Evolutionary conservation across 2,888 invertebrate species (phyloP).

Genomic region (Dasypogon diadema): DNA sequence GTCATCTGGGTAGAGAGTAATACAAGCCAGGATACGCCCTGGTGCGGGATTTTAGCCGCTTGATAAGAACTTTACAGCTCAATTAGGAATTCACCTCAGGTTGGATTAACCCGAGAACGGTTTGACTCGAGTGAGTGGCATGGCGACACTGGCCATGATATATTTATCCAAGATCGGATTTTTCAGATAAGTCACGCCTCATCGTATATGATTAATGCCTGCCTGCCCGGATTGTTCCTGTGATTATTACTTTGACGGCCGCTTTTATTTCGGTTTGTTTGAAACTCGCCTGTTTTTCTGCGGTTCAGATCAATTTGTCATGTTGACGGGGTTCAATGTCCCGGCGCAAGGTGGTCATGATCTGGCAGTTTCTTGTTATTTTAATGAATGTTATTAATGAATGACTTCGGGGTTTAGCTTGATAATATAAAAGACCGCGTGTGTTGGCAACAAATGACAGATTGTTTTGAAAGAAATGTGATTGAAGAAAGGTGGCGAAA

Average conservation of each 20-base stretch:
- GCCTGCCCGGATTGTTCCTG: constrained; percentile 37
- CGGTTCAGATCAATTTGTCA: constrained; percentile 47
- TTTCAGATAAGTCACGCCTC: constrained; percentile 56
- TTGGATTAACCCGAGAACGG: constrained; percentile 56
- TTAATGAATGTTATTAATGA: background rate
- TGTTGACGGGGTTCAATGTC: constrained; percentile 36
- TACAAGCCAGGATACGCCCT: constrained; percentile 38
- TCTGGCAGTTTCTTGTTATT: background rate
- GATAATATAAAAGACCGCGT: no score
- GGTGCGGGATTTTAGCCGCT: constrained; percentile 30
- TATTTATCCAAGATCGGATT: constrained; percentile 53
- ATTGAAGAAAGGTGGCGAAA: no score
- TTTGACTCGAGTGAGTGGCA: constrained; percentile 50
- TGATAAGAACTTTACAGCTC: constrained; percentile 59
- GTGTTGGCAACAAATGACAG: no score
- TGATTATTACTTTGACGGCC: constrained; percentile 51
- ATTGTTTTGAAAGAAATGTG: no score
- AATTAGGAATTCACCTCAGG: constrained; percentile 60
- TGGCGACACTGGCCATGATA: constrained; percentile 52
- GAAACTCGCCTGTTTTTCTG: constrained; percentile 27
- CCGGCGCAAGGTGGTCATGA: constrained; percentile 47
- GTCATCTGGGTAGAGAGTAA: background rate
- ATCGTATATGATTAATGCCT: constrained; percentile 53
- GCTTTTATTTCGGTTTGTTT: constrained; percentile 24
- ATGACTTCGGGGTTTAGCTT: no score